Evolutionary conservation across 1,140 invertebrate species (phyloP).

Genomic region (Drosophila insularis): DNA sequence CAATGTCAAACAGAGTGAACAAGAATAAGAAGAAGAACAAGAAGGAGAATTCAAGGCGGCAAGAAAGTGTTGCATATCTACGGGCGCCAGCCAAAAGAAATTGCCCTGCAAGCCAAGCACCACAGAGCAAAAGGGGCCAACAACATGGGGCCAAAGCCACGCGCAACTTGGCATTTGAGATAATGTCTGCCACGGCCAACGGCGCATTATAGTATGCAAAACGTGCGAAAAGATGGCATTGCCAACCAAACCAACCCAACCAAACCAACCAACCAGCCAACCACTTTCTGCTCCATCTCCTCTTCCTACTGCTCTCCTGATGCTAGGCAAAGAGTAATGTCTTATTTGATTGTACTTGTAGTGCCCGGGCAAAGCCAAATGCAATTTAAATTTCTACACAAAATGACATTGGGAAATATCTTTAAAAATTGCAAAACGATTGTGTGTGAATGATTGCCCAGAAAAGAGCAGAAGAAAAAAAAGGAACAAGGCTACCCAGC

Average conservation of each 20-base stretch:
- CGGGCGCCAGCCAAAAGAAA: constrained; percentile 60
- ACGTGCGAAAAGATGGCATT: constrained; percentile 17
- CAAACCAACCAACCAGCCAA: background rate
- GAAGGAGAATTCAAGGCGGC: constrained; percentile 1
- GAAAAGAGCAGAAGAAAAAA: too few relatives aligned
- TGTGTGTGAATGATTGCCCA: constrained; percentile 1
- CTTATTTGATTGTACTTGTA: constrained; percentile 64
- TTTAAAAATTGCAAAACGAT: constrained; percentile 31
- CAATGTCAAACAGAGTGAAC: constrained; percentile 45
- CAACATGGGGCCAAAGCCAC: constrained; percentile 13
- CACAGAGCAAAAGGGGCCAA: constrained; percentile 8
- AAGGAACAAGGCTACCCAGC: too few relatives aligned
- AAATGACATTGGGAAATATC: constrained; percentile 31
- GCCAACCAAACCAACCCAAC: background rate
- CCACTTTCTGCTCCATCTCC: background rate
- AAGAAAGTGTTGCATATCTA: constrained; percentile 68
- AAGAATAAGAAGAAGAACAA: background rate
- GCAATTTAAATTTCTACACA: constrained; percentile 67
- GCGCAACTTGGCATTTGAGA: constrained; percentile 57
- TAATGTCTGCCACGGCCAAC: constrained; percentile 61
- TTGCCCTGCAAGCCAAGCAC: constrained; percentile 44
- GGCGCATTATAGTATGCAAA: constrained; percentile 23
- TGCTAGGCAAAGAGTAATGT: constrained; percentile 50
- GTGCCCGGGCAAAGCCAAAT: constrained; percentile 44
- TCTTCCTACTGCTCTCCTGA: background rate